Conservation (phyloP, 2,888 invertebrate genomes). For the Exephanes ischioxanthus region DNA sequence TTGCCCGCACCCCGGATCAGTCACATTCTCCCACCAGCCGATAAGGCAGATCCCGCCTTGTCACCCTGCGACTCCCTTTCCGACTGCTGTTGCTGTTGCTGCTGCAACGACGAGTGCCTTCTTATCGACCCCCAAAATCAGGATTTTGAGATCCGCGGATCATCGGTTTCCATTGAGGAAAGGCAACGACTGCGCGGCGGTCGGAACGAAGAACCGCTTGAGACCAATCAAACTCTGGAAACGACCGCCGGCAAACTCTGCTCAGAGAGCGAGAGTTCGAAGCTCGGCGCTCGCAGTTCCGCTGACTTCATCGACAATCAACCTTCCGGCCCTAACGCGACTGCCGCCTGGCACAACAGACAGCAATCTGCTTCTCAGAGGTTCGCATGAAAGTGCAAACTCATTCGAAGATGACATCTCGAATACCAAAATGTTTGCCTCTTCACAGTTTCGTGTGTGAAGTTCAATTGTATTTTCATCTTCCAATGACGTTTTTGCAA, state of each 20-base stretch:
- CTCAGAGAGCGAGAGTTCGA: conserved; percentile 62
- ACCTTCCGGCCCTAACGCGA: conserved; percentile 64
- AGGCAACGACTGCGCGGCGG: conserved; percentile 73
- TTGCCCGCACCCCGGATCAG: conserved; percentile 12
- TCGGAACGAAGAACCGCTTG: conserved; percentile 54
- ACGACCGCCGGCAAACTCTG: conserved; percentile 56
- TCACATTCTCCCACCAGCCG: conserved; percentile 37
- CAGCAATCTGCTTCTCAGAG: conserved; percentile 63
- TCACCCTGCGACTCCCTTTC: conserved; percentile 65
- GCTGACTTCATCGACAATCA: conserved; percentile 58
- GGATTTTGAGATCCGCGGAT: conserved; percentile 32
- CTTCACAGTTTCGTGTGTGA: not conserved
- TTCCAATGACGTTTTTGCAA: not conserved
- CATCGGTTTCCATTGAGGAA: conserved; percentile 48
- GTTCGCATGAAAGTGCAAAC: conserved; percentile 26
- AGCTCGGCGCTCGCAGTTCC: conserved; percentile 62
- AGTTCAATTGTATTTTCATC: not conserved
- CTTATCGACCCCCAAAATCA: conserved; percentile 10
- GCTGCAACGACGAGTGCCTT: conserved; percentile 36
- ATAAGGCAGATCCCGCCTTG: conserved; percentile 30
- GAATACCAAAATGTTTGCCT: not conserved
- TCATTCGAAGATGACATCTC: conserved; percentile 36
- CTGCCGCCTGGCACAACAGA: conserved; percentile 73
- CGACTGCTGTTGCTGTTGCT: conserved; percentile 65
- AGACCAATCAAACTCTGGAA: conserved; percentile 27